These are phyloP conservation scores for Coleophora flavipennella DNA, from an alignment of 2,888 invertebrate genomes.

Conservation along the genomic window DNA sequence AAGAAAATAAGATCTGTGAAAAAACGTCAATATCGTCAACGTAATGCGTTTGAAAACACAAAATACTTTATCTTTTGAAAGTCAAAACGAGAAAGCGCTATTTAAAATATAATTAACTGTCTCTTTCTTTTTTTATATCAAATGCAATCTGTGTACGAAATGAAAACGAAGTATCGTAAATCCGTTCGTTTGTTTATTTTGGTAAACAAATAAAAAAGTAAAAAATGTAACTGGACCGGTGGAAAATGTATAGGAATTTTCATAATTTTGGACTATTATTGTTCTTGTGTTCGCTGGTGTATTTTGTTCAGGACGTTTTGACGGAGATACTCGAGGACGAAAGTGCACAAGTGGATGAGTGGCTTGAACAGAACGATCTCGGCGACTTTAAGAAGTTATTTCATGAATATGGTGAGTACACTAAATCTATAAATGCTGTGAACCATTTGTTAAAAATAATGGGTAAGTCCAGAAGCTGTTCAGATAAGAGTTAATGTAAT, in stretches of 20 bases:
- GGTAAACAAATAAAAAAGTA: conserved; percentile 31
- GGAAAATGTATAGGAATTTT: conserved; percentile 48
- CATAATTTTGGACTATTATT: conserved; percentile 44
- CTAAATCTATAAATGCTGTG: too few relatives aligned
- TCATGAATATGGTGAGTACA: conserved; percentile 78
- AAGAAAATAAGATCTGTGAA: too few relatives aligned
- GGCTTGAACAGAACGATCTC: conserved; percentile 83
- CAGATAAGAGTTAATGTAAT: too few relatives aligned
- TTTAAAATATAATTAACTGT: too few relatives aligned
- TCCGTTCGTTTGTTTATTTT: conserved; percentile 19
- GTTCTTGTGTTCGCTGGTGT: conserved; percentile 46
- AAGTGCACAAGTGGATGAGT: conserved; percentile 77
- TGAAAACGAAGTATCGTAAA: conserved; percentile 13
- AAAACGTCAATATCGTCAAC: conserved; percentile 12
- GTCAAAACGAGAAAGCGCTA: too few relatives aligned
- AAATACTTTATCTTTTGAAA: too few relatives aligned
- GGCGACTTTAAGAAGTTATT: conserved; percentile 79
- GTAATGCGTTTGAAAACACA: not conserved
- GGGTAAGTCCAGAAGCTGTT: too few relatives aligned
- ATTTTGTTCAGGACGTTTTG: conserved; percentile 44
- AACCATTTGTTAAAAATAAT: too few relatives aligned
- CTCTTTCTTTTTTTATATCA: too few relatives aligned
- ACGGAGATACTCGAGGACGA: conserved; percentile 66
- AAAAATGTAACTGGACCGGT: conserved; percentile 38
- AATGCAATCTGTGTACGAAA: not conserved